Conservation (phyloP, 1,140 invertebrate genomes). For the Archivesica marissinica region DNA sequence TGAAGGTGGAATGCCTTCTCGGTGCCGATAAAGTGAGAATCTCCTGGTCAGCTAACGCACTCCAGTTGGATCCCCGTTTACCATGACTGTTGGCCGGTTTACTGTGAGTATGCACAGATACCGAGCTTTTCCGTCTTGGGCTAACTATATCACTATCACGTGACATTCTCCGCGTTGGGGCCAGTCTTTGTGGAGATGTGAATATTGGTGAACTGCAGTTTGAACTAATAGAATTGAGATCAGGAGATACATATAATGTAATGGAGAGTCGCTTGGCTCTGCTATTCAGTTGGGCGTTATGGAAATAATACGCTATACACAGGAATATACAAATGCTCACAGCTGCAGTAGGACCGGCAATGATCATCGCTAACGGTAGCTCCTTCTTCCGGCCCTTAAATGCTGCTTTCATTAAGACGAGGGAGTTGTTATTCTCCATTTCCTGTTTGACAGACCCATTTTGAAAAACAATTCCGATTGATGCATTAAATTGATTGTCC, state of each 20-base stretch:
- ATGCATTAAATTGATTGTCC: too few species aligned
- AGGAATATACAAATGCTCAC: constrained; percentile 37
- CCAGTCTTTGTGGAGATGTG: background rate
- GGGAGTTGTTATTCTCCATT: too few species aligned
- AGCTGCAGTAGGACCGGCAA: constrained; percentile 37
- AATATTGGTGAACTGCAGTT: background rate
- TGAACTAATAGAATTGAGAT: constrained; percentile 18
- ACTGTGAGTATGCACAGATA: background rate
- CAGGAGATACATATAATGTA: background rate
- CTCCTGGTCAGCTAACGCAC: constrained; percentile 66
- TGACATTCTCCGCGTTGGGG: background rate
- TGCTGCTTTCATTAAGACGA: too few species aligned
- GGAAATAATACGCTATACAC: constrained; percentile 53
- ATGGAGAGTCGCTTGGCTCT: constrained; percentile 30
- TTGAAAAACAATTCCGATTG: too few species aligned
- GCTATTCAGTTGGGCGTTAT: constrained; percentile 28
- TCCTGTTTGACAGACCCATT: too few species aligned
- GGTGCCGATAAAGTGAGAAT: constrained; percentile 64
- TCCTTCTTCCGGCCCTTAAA: background rate
- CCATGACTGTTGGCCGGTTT: background rate
- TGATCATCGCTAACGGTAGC: constrained; percentile 37
- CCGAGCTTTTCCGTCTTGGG: constrained; percentile 18
- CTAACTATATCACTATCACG: background rate
- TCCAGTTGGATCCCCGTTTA: constrained; percentile 41
- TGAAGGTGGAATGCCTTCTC: constrained; percentile 73